phyloP scores from a whole-genome alignment of 2,797 vertebrate species.

The Gymnothorax javanicus region DNA sequence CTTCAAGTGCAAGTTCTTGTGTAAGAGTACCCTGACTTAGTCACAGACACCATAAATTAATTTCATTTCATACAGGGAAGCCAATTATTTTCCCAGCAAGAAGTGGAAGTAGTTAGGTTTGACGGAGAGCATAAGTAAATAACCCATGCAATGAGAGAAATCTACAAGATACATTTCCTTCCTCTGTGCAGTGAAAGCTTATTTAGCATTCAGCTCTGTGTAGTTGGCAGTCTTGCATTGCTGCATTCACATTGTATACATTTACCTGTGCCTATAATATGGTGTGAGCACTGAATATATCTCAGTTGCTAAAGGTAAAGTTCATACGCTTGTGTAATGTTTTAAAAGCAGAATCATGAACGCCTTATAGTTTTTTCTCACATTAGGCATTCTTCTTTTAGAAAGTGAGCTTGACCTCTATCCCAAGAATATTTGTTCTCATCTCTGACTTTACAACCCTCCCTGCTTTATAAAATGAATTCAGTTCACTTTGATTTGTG shows the following conservation, averaged over 20 bases:
- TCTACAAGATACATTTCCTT: not conserved
- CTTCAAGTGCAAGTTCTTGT: not conserved
- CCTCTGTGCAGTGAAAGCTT: not conserved
- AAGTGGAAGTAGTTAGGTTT: slow-evolving; percentile 19
- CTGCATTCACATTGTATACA: not conserved
- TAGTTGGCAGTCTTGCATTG: not conserved
- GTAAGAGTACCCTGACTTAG: not conserved
- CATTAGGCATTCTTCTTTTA: no score
- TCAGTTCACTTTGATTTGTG: not conserved
- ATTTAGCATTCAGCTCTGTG: not conserved
- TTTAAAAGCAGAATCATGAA: no score
- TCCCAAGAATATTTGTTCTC: not conserved
- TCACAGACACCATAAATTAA: slow-evolving; percentile 1
- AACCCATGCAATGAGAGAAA: slow-evolving; percentile 8
- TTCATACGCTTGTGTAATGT: no score
- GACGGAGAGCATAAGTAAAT: slow-evolving; percentile 1
- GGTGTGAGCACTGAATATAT: no score
- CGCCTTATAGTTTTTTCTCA: no score
- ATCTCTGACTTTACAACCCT: not conserved
- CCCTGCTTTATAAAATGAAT: not conserved
- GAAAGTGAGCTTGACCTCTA: no score
- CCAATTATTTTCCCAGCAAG: slow-evolving; percentile 8
- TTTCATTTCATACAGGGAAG: slow-evolving; percentile 3
- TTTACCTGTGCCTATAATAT: not conserved
- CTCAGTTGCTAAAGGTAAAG: no score